Evolutionary conservation across 2,888 invertebrate species (phyloP).

Genomic region (Teleogryllus oceanicus): DNA sequence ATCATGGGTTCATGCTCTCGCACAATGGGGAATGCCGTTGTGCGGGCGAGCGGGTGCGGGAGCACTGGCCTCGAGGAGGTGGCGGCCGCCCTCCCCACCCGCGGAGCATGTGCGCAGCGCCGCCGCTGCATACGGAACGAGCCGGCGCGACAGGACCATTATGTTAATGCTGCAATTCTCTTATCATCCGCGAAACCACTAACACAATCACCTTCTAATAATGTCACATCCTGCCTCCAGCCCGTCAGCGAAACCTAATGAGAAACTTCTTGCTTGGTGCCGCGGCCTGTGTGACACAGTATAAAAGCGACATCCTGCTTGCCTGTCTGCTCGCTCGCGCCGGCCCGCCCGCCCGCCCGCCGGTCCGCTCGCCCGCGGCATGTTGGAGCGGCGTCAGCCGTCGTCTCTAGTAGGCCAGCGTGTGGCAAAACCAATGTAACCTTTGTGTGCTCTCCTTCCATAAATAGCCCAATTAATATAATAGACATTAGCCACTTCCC

Average conservation of each 20-base stretch:
- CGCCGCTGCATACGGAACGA: not conserved
- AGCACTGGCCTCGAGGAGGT: too few relatives aligned
- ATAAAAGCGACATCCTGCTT: slow-evolving; percentile 18
- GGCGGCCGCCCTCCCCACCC: too few relatives aligned
- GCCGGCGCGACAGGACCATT: slow-evolving; percentile 1
- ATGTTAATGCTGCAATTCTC: slow-evolving; percentile 18
- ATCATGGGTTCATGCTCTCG: too few relatives aligned
- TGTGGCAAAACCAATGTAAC: not conserved
- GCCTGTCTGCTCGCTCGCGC: not conserved
- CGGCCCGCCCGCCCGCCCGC: not conserved
- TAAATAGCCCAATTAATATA: slow-evolving; percentile 1
- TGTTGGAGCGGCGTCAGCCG: too few relatives aligned
- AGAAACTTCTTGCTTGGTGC: slow-evolving; percentile 18
- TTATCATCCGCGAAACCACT: slow-evolving; percentile 18
- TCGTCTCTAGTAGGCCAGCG: too few relatives aligned
- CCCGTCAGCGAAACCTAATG: not conserved
- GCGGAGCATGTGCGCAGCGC: not conserved
- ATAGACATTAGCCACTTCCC: not conserved
- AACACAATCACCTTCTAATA: slow-evolving; percentile 18
- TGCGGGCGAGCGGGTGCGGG: too few relatives aligned
- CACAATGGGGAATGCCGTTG: too few relatives aligned
- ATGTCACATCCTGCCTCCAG: slow-evolving; percentile 1
- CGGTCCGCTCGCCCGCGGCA: too few relatives aligned
- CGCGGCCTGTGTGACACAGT: slow-evolving; percentile 2
- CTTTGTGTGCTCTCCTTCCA: not conserved